Percentiles rank a stretch among this genome's conserved stretches.
Conservation (phyloP, 2,888 invertebrate species). For the Pterobdella sp. region DNA sequence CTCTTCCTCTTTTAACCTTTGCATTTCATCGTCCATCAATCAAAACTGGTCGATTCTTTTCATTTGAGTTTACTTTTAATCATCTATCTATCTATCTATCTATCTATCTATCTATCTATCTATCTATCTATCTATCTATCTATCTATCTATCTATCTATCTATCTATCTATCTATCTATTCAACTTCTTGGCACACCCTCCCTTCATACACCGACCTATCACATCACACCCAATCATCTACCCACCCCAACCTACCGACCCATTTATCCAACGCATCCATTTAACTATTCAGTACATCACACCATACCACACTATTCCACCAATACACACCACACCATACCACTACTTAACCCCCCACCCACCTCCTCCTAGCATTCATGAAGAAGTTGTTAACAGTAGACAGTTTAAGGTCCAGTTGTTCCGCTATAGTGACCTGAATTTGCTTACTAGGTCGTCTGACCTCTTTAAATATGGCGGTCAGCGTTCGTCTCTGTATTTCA, state of each 20-base stretch:
- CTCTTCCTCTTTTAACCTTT: neutral
- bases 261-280: too few species aligned
- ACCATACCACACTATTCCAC: too few species aligned
- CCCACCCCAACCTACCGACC: too few species aligned
- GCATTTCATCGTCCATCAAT: neutral
- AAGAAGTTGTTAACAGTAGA: constrained; percentile 99
- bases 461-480: constrained; percentile 99
- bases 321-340: too few species aligned
- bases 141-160: neutral
- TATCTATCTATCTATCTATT: too few species aligned
- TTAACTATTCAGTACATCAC: too few species aligned
- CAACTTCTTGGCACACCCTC: neutral
- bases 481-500: constrained; percentile 97
- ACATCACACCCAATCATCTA: too few species aligned
- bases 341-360: too few species aligned
- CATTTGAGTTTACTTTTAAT: neutral
- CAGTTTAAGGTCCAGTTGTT: constrained; percentile 89
- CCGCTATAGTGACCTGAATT: constrained; percentile 98
- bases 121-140: constrained; percentile 2
- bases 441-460: constrained; percentile 98
- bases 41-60: neutral
- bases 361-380: constrained; percentile 88
- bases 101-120: neutral
- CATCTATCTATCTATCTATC: neutral
- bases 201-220: neutral